Evolutionary conservation across 1,140 invertebrate species (phyloP).

Genomic region (Semibalanus balanoides): DNA sequence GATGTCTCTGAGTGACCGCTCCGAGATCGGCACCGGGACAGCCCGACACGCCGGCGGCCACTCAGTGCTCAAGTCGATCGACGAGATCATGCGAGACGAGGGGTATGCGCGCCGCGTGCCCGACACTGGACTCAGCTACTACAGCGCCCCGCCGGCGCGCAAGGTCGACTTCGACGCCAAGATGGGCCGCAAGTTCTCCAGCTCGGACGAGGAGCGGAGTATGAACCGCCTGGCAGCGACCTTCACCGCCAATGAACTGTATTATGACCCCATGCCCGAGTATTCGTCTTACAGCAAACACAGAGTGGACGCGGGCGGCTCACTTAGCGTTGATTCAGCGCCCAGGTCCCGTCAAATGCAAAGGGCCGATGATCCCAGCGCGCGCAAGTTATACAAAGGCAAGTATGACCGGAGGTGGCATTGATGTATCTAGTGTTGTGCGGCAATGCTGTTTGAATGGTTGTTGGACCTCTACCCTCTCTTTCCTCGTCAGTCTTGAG

Average conservation of each 20-base stretch:
- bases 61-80: constrained; percentile 37
- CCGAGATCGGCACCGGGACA: constrained; percentile 23
- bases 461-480: not conserved
- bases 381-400: not conserved
- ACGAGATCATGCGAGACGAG: constrained; percentile 35
- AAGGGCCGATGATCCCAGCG: not conserved
- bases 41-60: constrained; percentile 24
- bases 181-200: constrained; percentile 23
- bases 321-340: not conserved
- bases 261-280: not conserved
- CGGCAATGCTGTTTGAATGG: not conserved
- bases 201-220: constrained; percentile 36
- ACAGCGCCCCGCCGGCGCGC: constrained; percentile 17
- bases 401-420: not conserved
- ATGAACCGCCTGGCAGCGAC: constrained; percentile 38
- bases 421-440: constrained; percentile 1
- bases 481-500: not conserved
- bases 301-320: not conserved
- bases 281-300: constrained; percentile 1
- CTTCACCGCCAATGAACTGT: constrained; percentile 33
- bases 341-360: not conserved
- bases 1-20: constrained; percentile 21
- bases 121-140: constrained; percentile 17
- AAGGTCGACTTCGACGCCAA: constrained; percentile 28
- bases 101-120: constrained; percentile 12